Conservation (phyloP, 2,113 vertebrate species). For the Sebastes fasciatus region DNA sequence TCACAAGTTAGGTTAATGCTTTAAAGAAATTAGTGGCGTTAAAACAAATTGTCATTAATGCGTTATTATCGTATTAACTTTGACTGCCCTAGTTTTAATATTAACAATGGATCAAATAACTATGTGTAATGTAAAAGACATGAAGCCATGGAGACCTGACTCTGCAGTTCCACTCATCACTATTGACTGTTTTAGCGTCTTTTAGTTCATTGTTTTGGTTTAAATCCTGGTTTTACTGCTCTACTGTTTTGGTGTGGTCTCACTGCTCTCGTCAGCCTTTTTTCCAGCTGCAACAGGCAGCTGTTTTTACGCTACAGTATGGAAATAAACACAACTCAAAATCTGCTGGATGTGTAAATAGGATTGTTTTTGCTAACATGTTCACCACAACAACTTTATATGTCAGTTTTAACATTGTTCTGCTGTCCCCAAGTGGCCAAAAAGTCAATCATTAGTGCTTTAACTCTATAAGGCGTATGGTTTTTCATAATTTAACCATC, state of each 20-base stretch:
- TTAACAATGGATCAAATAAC: not conserved
- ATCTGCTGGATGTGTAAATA: not conserved
- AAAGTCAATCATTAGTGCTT: not conserved
- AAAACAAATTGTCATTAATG: too few species aligned
- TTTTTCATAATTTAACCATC: not conserved
- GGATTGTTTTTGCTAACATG: not conserved
- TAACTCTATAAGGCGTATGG: not conserved
- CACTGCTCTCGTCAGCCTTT: too few species aligned
- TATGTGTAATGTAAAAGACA: not conserved
- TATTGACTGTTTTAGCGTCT: not conserved
- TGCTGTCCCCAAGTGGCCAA: not conserved
- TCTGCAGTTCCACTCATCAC: not conserved
- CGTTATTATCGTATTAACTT: too few species aligned
- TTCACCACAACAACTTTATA: not conserved
- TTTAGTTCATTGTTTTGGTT: not conserved
- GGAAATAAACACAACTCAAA: not conserved
- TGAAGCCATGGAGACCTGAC: not conserved
- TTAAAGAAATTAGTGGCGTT: too few species aligned
- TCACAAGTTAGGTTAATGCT: too few species aligned
- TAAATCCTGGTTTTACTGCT: too few species aligned
- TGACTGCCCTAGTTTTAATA: too few species aligned
- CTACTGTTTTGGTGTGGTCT: too few species aligned
- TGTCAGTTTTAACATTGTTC: not conserved
- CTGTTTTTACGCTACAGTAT: not conserved
- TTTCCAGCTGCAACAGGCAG: too few species aligned